Conservation (phyloP, 2,888 invertebrate genomes). For the Trachelus iudaicus region DNA sequence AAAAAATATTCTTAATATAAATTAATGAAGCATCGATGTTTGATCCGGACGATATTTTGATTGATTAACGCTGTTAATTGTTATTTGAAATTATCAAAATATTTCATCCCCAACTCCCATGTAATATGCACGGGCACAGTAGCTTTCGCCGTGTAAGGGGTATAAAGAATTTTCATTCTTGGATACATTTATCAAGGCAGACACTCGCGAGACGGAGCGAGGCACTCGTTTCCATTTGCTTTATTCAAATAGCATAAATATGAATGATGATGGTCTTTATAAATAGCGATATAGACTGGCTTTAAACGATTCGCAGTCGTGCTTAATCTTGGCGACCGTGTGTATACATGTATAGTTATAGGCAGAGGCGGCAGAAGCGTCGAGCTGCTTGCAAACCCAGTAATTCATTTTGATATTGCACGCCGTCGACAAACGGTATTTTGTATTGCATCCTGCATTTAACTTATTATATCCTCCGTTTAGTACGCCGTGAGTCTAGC, state of each 20-base stretch:
- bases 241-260: conserved; percentile 26
- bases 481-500: neutral
- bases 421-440: conserved; percentile 31
- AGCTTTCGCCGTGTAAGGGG: neutral
- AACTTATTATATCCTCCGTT: neutral
- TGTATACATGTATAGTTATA: neutral
- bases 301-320: conserved; percentile 1
- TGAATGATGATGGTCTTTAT: conserved; percentile 28
- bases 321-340: neutral
- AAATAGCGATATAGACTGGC: conserved; percentile 6
- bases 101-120: rapidly evolving
- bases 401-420: conserved; percentile 31
- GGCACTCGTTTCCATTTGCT: conserved; percentile 31
- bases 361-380: neutral
- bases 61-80: neutral
- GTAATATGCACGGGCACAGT: neutral
- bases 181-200: neutral
- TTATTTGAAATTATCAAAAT: neutral
- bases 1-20: neutral
- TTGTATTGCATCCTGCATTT: conserved; percentile 21
- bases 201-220: neutral
- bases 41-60: neutral
- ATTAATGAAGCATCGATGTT: neutral
- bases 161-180: neutral
- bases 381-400: neutral